Base-by-base conservation (phyloP, 2,113 vertebrate genomes). In the Platanista minor region DNA sequence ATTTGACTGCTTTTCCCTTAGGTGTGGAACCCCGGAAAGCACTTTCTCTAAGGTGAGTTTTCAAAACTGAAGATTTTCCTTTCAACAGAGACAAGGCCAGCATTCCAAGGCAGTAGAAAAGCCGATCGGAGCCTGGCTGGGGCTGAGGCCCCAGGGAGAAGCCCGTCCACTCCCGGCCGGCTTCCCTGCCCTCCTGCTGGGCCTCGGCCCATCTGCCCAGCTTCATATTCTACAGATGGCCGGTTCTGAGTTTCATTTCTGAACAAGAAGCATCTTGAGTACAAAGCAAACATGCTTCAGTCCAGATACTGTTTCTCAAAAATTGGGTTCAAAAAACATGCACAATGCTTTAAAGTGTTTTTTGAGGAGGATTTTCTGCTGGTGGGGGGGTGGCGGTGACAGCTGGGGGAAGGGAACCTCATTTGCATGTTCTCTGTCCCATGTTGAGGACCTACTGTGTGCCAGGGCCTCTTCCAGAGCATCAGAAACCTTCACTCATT, bases 401-500 rank as follows among this genome's bases (percentile, higher is more conserved):
- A n/a, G 46, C 23, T 11, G 31, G 39, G 13, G 20, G 39, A 15
- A 25, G 31, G 31, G 39, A 27, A 27, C 9, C 2, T n/a, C 21
- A 1, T 20, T 27, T 27, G 57, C 41, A 3, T 27, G 13, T 62
- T 25, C 14, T 18, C 8, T 17, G 2, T 29, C 29, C 0, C 29
- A 21, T 12, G 46, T 11, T 4, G 49, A 71, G 85, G 49, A 39
- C 49, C 66, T 8, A 61, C n/a, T 39, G 3, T 5, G 17, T 39
- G 10, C 46, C 46, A 12, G 54, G 23, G 46, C 43, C 46, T 69
- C 64, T 86, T 69, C 84, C 46, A 20, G n/a, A 9, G 64, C 15
- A 8, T 12, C 64, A 36, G 14, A 5, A 1, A 0, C 9, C 64
- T 69, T 52, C 1, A 5, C 25, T 33, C 82, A 18, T 6, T 18